Base-by-base conservation (phyloP, 2,797 vertebrate species). In the Trichosurus vulpecula region DNA sequence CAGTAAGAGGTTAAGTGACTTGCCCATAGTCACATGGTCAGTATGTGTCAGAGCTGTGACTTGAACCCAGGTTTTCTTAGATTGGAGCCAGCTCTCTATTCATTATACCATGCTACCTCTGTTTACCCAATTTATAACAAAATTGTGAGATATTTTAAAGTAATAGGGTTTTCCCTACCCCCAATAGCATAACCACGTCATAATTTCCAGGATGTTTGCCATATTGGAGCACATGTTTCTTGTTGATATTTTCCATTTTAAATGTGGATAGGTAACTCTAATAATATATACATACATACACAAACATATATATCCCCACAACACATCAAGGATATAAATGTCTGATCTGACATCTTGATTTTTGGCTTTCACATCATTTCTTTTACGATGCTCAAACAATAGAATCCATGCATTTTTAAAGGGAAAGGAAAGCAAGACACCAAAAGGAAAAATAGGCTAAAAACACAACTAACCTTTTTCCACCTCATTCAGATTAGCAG, bases 401-500 rank as follows among this genome's bases (percentile, higher is more conserved):
- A 90, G 97, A 97, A 98, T 96, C 98, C 97, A 98, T 93, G 96
- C 92, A 98, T 96, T 95, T 98, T 98, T 95, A 97, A 96, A 98
- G 96, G 95, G 94, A 98, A 97, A 98, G 97, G 96, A 98, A 98
- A 97, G 95, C 96, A 95, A 98, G 95, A 98, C 97, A 98, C 90
- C 52, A 91, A 97, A 98, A 96, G 90, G 97, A 98, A 99, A 98
- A 98, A 98, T 98, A 98, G 98, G 98, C 98, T 98, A 98, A 99
- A 99, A 99, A 98, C 98, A 99, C 99, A 98, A 99, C 99, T 99
- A 99, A 99, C 99, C 99, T 99, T 99, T 99, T 99, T 99, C 99
- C 99, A 99, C 99, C 99, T 99, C 99, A 99, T 99, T 99, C 99
- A 99, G 99, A 99, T 99, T 99, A 99, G 99, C 99, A 99, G 99